A percentile compares a stretch with the other conserved stretches of the same genome.
Conservation (phyloP, 2,888 invertebrate species). For the Agrochola circellaris region DNA sequence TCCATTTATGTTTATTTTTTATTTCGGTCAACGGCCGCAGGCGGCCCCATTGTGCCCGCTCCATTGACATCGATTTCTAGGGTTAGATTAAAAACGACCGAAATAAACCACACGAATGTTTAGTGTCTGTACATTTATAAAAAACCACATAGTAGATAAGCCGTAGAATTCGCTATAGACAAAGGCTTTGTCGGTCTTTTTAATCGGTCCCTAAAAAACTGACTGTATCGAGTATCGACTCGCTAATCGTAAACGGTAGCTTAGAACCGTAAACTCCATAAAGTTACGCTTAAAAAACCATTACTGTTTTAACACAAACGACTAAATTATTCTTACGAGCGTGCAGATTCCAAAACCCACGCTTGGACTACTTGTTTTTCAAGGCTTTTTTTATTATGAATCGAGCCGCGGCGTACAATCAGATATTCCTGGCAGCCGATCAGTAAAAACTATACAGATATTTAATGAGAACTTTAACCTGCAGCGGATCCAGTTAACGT, state of each 20-base stretch:
- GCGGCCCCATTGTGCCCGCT: constrained; percentile 81
- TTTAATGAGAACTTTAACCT: constrained; percentile 80
- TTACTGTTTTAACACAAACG: constrained; percentile 72
- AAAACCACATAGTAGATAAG: constrained; percentile 51
- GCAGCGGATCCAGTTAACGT: constrained; percentile 53
- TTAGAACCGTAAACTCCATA: constrained; percentile 67
- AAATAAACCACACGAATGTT: constrained; percentile 50
- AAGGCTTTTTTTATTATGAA: constrained; percentile 75
- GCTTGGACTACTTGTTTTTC: constrained; percentile 75
- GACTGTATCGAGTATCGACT: constrained; percentile 27
- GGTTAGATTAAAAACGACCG: constrained; percentile 80
- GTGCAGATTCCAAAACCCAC: constrained; percentile 79
- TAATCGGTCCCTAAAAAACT: constrained; percentile 31
- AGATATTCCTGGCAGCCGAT: constrained; percentile 77
- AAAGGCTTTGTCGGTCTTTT: background rate
- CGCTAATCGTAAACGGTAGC: constrained; percentile 67
- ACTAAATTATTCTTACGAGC: constrained; percentile 69
- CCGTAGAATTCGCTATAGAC: constrained; percentile 60
- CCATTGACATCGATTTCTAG: constrained; percentile 87
- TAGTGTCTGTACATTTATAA: constrained; percentile 49
- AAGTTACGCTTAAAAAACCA: constrained; percentile 69
- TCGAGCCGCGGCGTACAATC: constrained; percentile 72
- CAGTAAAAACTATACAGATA: constrained; percentile 75
- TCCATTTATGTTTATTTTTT: constrained; percentile 83
- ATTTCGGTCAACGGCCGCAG: constrained; percentile 87